A percentile compares a stretch with the other conserved stretches of the same genome.
These are phyloP conservation scores for Columbina picui DNA, from an alignment of 2,113 vertebrate genomes.

Conservation along the genomic window DNA sequence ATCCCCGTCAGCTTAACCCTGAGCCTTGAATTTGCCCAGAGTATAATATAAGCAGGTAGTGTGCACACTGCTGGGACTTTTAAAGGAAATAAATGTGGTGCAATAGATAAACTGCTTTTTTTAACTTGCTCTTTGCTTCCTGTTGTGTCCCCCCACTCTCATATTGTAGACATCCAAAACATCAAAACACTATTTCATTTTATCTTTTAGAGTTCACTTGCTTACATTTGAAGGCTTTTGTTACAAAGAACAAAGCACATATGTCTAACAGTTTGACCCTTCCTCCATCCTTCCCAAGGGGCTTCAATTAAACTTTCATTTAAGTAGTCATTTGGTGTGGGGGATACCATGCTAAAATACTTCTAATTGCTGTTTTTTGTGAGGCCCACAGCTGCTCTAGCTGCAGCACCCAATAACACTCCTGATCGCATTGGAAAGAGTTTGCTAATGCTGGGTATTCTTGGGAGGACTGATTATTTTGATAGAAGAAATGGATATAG, in stretches of 20 bases:
- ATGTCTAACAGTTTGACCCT: constrained; percentile 62
- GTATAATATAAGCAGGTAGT: constrained; percentile 1
- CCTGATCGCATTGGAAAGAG: constrained; percentile 21
- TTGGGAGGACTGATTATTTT: constrained; percentile 44
- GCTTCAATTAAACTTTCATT: constrained; percentile 67
- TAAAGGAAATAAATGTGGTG: constrained; percentile 5
- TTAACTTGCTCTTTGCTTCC: background rate
- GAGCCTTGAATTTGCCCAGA: background rate
- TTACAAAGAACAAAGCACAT: constrained; percentile 66
- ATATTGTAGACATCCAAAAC: constrained; percentile 23
- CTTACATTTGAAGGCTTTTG: constrained; percentile 55
- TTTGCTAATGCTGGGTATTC: background rate
- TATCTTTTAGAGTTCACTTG: constrained; percentile 59
- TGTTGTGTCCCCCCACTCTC: background rate
- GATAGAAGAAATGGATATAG: constrained; percentile 45
- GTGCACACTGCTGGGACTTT: background rate
- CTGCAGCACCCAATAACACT: constrained; percentile 40
- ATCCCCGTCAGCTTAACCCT: background rate
- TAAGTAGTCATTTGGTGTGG: constrained; percentile 55
- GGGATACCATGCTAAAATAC: constrained; percentile 43
- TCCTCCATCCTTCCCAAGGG: constrained; percentile 47
- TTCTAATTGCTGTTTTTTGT: constrained; percentile 38
- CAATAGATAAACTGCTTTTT: constrained; percentile 6
- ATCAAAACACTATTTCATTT: constrained; percentile 42
- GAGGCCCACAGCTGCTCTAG: constrained; percentile 41